Conservation (phyloP, 2,797 vertebrate genomes). For the Gymnothorax javanicus region DNA sequence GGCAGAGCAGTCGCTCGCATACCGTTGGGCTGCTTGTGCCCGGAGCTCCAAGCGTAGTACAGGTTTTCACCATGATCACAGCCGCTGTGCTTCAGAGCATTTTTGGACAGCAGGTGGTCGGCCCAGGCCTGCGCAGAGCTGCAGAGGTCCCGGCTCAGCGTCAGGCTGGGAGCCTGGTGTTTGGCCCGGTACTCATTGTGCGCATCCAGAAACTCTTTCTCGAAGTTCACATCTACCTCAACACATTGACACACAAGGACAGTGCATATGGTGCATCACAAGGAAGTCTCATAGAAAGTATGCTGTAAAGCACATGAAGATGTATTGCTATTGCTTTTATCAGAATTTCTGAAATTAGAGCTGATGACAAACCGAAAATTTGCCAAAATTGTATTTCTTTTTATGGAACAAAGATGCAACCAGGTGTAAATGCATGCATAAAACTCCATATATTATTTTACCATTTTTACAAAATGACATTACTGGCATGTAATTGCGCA, state of each 20-base stretch:
- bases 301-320: too few relatives aligned
- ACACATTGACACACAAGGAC: neutral
- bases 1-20: neutral
- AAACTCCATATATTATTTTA: neutral
- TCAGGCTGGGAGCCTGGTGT: constrained; percentile 40
- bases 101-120: constrained; percentile 39
- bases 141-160: constrained; percentile 40
- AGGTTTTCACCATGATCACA: constrained; percentile 52
- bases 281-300: neutral
- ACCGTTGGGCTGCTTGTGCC: neutral
- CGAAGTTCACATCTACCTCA: constrained; percentile 41
- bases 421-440: neutral
- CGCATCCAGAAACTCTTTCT: constrained; percentile 42
- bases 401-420: neutral
- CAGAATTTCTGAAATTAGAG: neutral
- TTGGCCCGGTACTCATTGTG: constrained; percentile 50
- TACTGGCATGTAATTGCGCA: neutral
- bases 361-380: neutral
- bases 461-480: neutral
- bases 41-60: constrained; percentile 43
- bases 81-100: constrained; percentile 41
- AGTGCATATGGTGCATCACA: neutral
- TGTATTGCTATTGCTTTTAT: too few relatives aligned
- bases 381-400: neutral
- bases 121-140: constrained; percentile 50